Evolutionary conservation across 2,888 invertebrate genomes (phyloP), one percentile per base, ranked within the genome.

Genomic region (Sinotaia quadrata): DNA sequence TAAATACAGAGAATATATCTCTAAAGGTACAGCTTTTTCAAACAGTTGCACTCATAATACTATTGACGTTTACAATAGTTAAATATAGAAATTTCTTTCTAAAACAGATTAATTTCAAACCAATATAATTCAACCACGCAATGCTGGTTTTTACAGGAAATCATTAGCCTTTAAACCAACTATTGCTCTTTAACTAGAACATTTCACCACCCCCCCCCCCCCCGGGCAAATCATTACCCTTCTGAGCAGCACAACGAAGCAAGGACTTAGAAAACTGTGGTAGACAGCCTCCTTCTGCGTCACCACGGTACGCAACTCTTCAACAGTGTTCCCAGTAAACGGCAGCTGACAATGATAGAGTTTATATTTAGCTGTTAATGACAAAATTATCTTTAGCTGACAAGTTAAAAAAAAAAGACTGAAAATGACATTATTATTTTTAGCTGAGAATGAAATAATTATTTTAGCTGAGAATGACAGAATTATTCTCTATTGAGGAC

Each of bases 201-300:
- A n/a, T n/a, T n/a, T n/a, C n/a, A n/a, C n/a, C n/a, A n/a, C n/a
- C n/a, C n/a, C n/a, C n/a, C n/a, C n/a, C n/a, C n/a, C n/a, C n/a
- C n/a, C n/a, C n/a, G n/a, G n/a, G n/a, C n/a, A n/a, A n/a, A 41
- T 24, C n/a, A 1, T 47, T 47, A 65, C 65, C 44, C 44, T 65
- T 54, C 31, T 36, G 4, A 33, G 37, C 24, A 56, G 31, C 31
- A 56, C 31, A 21, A 44, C 54, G 56, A 56, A n/a, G 33, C 36
- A 41, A 44, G 56, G 44, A 21, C 56, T 24, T 33, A 65, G 54
- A 47, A 65, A 65, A 37, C 56, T 33, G 44, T 52, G 41, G 41
- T 56, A 65, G 56, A 41, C n/a, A 4, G 65, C 44, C 31, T 65
- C 65, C 15, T 37, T 65, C 44, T 56, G 31, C 0, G 65, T 65